Evolutionary conservation across 2,888 invertebrate species (phyloP), one percentile per base, ranked within the genome.

Genomic region (Subacronicta megacephala): DNA sequence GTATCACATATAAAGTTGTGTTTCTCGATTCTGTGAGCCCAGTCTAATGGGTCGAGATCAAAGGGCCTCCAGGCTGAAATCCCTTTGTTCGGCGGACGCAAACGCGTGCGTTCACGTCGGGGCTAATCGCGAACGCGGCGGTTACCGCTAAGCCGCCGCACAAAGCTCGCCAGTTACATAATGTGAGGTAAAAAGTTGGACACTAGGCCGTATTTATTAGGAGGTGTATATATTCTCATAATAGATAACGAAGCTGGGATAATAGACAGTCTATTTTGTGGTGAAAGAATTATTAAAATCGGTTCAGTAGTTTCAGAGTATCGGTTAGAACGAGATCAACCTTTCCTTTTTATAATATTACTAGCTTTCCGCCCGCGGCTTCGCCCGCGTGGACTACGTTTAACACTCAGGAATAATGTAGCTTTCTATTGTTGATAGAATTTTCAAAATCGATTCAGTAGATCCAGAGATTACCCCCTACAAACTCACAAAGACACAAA

Each of bases 1-100:
- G 65, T 70, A 72, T 66, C 61, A 62, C 52, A 53, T 75, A 66
- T 55, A 61, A 72, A 68, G 57, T 64, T 75, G 66, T 58, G 64
- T 63, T 56, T 58, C 36, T 52, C 65, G 65, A 71, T 70, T 66
- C 51, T 53, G 56, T 55, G 47, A 68, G 62, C 63, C 60, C 46
- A 61, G 67, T 63, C 71, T 78, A 78, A 80, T 73, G 69, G 71
- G 60, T 63, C 72, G 72, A 77, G 73, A 81, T 80, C 81, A 81
- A 80, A 82, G 78, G 63, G 35, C 56, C 49, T 49, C 42, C 16
- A 46, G 66, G 29, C 61, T 61, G 57, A 63, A 65, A 66, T 66
- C 73, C 67, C 63, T 65, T 67, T 65, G 71, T 66, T 64, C 57
- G 51, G 46, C 44, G 46, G 57, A 56, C 61, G 66, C 54, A 73